These are phyloP conservation scores for Chrysogorgia sp. DNA, from an alignment of 92 coral and sea anemone genomes.

Conservation along the genomic window DNA sequence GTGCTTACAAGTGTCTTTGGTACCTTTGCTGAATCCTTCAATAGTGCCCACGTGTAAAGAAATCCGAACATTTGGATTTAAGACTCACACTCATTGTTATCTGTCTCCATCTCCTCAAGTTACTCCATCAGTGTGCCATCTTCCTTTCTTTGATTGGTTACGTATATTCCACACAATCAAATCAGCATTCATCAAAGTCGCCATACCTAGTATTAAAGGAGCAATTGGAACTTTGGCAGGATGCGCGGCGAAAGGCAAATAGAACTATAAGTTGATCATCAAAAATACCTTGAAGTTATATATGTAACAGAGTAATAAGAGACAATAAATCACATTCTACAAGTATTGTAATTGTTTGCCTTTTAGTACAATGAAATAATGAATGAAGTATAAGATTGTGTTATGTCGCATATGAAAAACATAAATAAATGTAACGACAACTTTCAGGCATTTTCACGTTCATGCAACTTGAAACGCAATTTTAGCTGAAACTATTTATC, in stretches of 20 bases:
- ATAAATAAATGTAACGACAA: too few species aligned
- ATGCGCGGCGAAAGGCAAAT: conserved; percentile 14
- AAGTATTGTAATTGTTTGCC: too few species aligned
- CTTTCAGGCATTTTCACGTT: neutral
- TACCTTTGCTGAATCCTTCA: conserved; percentile 44
- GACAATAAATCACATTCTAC: too few species aligned
- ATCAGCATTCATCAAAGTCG: conserved; percentile 16
- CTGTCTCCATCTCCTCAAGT: conserved; percentile 1
- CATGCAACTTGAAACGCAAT: too few species aligned
- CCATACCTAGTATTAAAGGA: conserved; percentile 3
- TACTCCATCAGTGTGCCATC: conserved; percentile 17
- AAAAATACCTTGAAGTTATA: neutral
- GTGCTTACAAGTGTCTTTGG: conserved; percentile 70
- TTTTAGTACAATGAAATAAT: too few species aligned
- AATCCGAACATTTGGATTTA: conserved; percentile 53
- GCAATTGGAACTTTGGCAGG: conserved; percentile 19
- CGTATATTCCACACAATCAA: conserved; percentile 19
- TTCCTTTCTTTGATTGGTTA: conserved; percentile 30
- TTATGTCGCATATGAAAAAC: too few species aligned
- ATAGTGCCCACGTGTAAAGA: conserved; percentile 51
- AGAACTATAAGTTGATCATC: neutral
- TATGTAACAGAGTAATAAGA: too few species aligned
- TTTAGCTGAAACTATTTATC: too few species aligned
- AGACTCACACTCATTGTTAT: conserved; percentile 63
- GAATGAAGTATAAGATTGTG: too few species aligned